Base-by-base conservation (phyloP, 1,140 invertebrate genomes). In the Lepidurus couesii region DNA sequence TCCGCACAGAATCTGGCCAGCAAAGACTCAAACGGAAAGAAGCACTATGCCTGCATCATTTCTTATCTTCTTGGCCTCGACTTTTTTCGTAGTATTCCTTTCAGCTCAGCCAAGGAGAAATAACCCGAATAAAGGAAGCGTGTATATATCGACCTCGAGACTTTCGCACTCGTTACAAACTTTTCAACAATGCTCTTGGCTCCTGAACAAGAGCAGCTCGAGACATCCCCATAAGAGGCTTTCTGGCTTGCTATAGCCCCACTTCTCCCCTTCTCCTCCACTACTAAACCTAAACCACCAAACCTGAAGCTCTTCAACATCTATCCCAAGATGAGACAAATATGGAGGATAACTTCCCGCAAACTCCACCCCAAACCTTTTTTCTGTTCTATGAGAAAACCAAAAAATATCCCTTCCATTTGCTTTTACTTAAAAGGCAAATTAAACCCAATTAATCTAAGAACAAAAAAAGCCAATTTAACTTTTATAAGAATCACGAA, bases 101-200 rank as follows among this genome's bases (percentile, higher is more conserved):
- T 16, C 16, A 21, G 9, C 21, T 16, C 8, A 7, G n/a, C 53
- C 8, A 65, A 65, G 53, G 21, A 65, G n/a, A 65, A 65, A 65
- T 65, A 65, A 65, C n/a, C 53, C 10, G 53, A 13, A 1, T 21
- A 65, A 65, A 65, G 53, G 21, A 21, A 65, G n/a, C 53, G n/a
- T 65, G 53, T 21, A 65, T n/a, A 65, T 65, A 65, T 65, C 53
- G 53, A 65, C 53, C 53, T 65, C 53, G 53, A 16, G 53, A 65
- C 53, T 65, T 65, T 65, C 13, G 53, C n/a, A 65, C 53, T 65
- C 53, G n/a, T n/a, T 65, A 65, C 53, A 65, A 65, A 65, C 16
- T 65, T 21, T 21, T 65, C 53, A 65, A 65, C 53, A 65, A 65
- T 65, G 53, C 53, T 13, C 53, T 65, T 65, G n/a, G n/a, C 53